Percentiles rank a stretch among this genome's conserved stretches.
These are phyloP conservation scores for Takifugu flavidus DNA, from an alignment of 2,113 vertebrate genomes.

Conservation along the genomic window DNA sequence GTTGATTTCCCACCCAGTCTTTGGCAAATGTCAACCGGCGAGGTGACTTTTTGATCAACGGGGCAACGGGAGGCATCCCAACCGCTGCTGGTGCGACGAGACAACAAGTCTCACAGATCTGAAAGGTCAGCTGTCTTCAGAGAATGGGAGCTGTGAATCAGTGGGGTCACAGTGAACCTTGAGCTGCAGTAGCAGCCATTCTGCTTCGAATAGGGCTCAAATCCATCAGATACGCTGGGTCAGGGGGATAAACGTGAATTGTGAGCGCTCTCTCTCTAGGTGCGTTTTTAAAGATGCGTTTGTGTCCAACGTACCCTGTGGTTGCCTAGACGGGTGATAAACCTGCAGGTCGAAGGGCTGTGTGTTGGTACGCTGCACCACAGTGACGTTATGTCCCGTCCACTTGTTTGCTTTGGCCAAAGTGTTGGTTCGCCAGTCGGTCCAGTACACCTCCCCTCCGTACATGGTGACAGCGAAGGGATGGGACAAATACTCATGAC, in stretches of 20 bases:
- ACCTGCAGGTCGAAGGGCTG: slow-evolving; percentile 98
- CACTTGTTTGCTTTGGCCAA: slow-evolving; percentile 98
- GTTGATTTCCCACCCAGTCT: slow-evolving; percentile 22
- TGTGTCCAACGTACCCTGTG: slow-evolving; percentile 79
- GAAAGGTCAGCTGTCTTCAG: slow-evolving; percentile 54
- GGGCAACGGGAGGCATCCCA: slow-evolving; percentile 35
- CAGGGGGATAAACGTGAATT: background rate
- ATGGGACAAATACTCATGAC: slow-evolving; percentile 94
- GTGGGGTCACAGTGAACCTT: slow-evolving; percentile 21
- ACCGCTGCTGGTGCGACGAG: slow-evolving; percentile 31
- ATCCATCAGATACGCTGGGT: background rate
- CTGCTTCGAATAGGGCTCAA: slow-evolving; percentile 15
- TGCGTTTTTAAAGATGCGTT: accelerated
- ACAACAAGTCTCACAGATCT: slow-evolving; percentile 27
- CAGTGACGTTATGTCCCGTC: slow-evolving; percentile 94
- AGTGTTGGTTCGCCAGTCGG: slow-evolving; percentile 96
- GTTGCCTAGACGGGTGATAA: slow-evolving; percentile 94
- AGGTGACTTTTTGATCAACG: slow-evolving; percentile 46
- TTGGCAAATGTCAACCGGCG: slow-evolving; percentile 30
- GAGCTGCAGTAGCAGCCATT: slow-evolving; percentile 4
- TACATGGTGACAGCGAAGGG: slow-evolving; percentile 96
- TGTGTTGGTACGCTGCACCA: slow-evolving; percentile 96
- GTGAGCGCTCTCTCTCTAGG: background rate
- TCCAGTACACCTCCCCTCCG: slow-evolving; percentile 97
- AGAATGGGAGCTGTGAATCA: slow-evolving; percentile 27